Conservation (phyloP, 2,797 vertebrate genomes). For the Hydrocynus forskahlii region DNA sequence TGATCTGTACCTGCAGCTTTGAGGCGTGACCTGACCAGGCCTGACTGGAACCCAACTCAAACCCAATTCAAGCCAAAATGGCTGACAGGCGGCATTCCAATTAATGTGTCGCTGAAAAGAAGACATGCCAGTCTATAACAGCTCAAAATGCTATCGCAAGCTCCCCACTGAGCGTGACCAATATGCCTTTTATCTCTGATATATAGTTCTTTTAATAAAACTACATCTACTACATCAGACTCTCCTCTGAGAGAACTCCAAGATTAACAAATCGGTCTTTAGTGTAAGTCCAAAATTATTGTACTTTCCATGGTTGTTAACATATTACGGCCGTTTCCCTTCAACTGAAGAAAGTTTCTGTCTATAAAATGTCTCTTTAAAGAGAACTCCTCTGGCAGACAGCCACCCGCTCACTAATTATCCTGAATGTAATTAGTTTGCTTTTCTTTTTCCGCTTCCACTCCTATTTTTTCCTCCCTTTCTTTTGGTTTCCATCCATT, state of each 20-base stretch:
- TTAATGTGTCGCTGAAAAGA: no score
- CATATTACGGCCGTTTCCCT: conserved; percentile 42
- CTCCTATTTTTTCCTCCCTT: not conserved
- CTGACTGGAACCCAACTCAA: no score
- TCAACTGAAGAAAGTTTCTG: conserved; percentile 16
- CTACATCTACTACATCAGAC: not conserved
- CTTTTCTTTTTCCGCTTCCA: conserved; percentile 34
- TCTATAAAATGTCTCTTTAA: conserved; percentile 42
- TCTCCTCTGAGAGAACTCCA: conserved; percentile 17
- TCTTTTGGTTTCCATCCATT: conserved; percentile 31
- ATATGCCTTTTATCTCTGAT: no score
- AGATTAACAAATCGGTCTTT: conserved; percentile 15
- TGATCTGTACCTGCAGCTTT: no score
- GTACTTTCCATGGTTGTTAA: conserved; percentile 38
- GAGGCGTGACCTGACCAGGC: no score
- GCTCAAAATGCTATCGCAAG: no score
- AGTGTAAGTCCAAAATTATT: conserved; percentile 14
- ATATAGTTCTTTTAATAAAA: no score
- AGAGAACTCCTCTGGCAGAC: conserved; percentile 37
- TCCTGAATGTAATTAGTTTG: conserved; percentile 51
- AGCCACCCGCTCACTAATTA: conserved; percentile 55
- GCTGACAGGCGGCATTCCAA: no score
- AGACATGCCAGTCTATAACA: no score
- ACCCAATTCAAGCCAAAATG: no score
- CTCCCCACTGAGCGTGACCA: no score